Base-by-base conservation (phyloP, 2,113 vertebrate genomes). In the Hydropotes inermis region DNA sequence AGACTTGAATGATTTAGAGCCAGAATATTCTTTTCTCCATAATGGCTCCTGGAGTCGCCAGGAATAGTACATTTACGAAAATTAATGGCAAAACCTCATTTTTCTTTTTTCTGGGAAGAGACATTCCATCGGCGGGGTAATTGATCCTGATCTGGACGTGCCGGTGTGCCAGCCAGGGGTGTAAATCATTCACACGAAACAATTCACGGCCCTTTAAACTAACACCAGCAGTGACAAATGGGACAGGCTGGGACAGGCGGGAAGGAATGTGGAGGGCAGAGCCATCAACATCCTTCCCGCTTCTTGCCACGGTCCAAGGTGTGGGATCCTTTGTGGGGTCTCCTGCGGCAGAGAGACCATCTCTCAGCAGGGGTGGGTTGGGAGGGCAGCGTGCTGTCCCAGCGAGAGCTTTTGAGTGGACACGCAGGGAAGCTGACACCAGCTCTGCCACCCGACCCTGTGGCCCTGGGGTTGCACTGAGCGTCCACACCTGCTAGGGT, bases 61-160 rank as follows among this genome's bases (percentile, higher is more conserved):
- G 94, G 97, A 98, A 98, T 95, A 98, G 97, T 94, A 94, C 93
- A 96, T 95, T 97, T 97, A 91, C 87, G 19, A 67, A 98, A 98
- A 98, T 70, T 97, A 98, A 98, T 60, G 93, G 94, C 64, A 97
- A 98, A 96, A 97, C 64, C 92, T 98, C 98, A 96, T 98, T 97
- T 97, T 93, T 98, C 98, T 98, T 96, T 97, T 97, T 96, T 84
- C 45, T 21, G 39, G 82, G 98, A 98, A 98, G 98, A 96, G 96
- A 98, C 95, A 97, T 98, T 98, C 97, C 98, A 96, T 95, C 47
- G 85, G 97, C 50, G 45, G 97, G 97, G 98, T 97, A 98, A 98
- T 87, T 85, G 98, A 98, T 98, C 64, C 97, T 98, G 97, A 98
- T 89, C 74, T 33, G 7, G 96, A 97, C 25, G 81, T 43, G 87